Percentiles rank a stretch among this genome's conserved stretches.
Evolutionary conservation across 2,113 vertebrate genomes (phyloP).

Genomic region (Tenrec ecaudatus): DNA sequence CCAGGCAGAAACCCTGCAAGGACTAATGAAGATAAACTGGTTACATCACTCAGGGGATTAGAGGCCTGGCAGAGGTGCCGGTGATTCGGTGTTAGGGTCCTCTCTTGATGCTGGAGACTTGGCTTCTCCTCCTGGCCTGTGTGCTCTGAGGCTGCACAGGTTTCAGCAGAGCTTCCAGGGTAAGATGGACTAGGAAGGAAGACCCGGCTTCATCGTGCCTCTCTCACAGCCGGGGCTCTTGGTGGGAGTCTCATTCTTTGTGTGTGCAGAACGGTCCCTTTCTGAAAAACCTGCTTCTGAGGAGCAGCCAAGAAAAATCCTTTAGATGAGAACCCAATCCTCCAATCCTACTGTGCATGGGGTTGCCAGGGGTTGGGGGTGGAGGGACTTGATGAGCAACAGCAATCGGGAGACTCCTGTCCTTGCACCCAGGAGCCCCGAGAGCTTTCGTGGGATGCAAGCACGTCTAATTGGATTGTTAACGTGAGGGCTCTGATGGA

Average conservation of each 20-base stretch:
- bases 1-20: not conserved
- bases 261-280: not conserved
- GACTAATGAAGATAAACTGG: rapidly evolving
- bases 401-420: not conserved
- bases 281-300: not conserved
- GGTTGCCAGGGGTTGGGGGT: not conserved
- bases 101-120: not conserved
- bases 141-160: not conserved
- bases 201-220: too few relatives aligned
- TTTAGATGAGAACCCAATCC: not conserved
- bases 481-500: not conserved
- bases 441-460: not conserved
- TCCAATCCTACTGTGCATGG: not conserved
- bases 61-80: not conserved
- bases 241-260: too few relatives aligned
- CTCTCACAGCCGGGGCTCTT: too few relatives aligned
- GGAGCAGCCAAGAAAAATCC: not conserved
- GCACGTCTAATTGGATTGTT: conserved; percentile 5
- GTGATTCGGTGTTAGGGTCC: not conserved
- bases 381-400: not conserved
- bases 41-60: not conserved
- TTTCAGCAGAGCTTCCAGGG: not conserved
- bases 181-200: too few relatives aligned
- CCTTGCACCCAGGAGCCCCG: not conserved
- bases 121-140: not conserved